These are phyloP conservation scores for Torymus aiolomorphi DNA, from an alignment of 2,888 invertebrate genomes.

Conservation along the genomic window DNA sequence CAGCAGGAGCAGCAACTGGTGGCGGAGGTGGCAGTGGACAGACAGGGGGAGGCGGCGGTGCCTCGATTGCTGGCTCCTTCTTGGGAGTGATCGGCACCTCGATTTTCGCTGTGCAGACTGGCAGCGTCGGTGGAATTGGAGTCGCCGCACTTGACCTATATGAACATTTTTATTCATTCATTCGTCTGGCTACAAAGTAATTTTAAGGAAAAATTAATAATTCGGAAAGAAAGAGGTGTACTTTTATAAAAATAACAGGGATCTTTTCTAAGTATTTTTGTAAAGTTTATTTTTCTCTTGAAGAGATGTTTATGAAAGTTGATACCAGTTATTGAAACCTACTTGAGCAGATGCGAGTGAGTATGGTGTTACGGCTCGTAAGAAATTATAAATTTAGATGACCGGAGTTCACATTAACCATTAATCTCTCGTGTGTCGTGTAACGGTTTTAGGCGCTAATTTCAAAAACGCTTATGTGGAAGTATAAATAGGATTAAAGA, in stretches of 20 bases:
- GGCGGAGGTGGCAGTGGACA: conserved; percentile 58
- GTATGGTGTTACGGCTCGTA: no score
- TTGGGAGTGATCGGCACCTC: conserved; percentile 61
- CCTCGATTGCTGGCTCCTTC: conserved; percentile 62
- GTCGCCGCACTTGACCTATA: conserved; percentile 56
- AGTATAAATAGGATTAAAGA: neutral
- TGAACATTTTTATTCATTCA: neutral
- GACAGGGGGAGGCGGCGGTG: conserved; percentile 46
- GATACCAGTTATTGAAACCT: neutral
- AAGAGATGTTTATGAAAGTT: neutral
- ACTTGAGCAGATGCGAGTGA: neutral
- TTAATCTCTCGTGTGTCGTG: neutral
- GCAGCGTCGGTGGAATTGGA: conserved; percentile 39
- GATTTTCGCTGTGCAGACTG: conserved; percentile 59
- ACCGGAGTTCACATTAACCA: no score
- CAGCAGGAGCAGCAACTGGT: no score
- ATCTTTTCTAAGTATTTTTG: no score
- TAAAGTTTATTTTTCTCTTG: no score
- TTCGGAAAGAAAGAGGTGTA: no score
- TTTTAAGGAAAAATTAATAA: neutral
- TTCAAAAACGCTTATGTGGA: neutral
- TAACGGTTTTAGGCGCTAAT: neutral
- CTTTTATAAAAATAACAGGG: no score
- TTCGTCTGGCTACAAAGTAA: neutral
- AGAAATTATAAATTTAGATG: no score